Percentiles rank a stretch among this genome's conserved stretches.
Evolutionary conservation across 2,113 vertebrate species (phyloP).

Genomic region (Daphoenositta chrysoptera): DNA sequence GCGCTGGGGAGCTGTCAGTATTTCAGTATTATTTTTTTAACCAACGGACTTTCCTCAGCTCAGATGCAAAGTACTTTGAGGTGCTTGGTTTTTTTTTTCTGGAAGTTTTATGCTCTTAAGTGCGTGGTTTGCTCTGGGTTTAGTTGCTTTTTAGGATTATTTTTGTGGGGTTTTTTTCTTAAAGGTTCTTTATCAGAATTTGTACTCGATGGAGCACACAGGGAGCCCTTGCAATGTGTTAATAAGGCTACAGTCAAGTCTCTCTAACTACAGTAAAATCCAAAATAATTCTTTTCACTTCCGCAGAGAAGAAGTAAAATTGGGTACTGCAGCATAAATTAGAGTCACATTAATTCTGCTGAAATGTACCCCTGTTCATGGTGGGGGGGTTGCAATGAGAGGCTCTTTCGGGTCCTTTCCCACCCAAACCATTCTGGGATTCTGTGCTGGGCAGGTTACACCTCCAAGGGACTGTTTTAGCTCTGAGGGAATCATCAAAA

Average conservation of each 20-base stretch:
- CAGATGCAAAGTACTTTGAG: background rate
- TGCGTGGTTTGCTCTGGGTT: background rate
- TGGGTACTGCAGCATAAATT: background rate
- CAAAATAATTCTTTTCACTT: background rate
- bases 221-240: background rate
- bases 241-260: background rate
- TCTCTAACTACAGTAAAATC: background rate
- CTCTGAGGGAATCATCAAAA: background rate
- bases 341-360: background rate
- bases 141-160: background rate
- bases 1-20: slow-evolving; percentile 21
- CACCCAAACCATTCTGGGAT: background rate
- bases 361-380: background rate
- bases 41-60: background rate
- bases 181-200: background rate
- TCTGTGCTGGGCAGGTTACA: background rate
- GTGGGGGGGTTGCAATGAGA: too few species aligned
- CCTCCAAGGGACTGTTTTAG: background rate
- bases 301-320: background rate
- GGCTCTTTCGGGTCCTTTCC: background rate
- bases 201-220: background rate
- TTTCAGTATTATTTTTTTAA: background rate
- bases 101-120: background rate
- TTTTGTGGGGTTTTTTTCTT: background rate
- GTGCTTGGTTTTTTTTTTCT: accelerated